A percentile compares a stretch with the other conserved stretches of the same genome.
These are phyloP conservation scores for Parotocinclus haroldoi DNA, from an alignment of 2,797 vertebrate species.

Conservation along the genomic window DNA sequence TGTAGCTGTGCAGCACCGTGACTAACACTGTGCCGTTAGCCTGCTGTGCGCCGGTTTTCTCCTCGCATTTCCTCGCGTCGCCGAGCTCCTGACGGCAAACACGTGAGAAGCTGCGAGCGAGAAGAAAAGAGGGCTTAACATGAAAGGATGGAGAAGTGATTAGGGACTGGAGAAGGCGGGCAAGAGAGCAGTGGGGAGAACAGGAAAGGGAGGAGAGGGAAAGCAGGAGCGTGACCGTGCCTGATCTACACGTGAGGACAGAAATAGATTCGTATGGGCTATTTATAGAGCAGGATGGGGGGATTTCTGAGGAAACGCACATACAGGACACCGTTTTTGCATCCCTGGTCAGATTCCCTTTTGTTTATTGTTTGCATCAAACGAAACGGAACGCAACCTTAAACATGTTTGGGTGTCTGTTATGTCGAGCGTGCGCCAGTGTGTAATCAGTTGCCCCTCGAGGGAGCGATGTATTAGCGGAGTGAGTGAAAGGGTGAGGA, in stretches of 20 bases:
- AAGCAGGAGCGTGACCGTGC: constrained; percentile 31
- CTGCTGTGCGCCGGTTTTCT: constrained; percentile 35
- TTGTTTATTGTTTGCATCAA: too few species aligned
- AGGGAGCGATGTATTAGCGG: background rate
- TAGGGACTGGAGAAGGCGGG: constrained; percentile 1
- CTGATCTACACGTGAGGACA: constrained; percentile 47
- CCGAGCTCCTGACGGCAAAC: constrained; percentile 43
- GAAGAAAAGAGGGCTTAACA: constrained; percentile 8
- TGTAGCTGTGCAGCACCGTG: too few species aligned
- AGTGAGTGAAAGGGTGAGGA: background rate
- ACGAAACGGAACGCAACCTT: too few species aligned
- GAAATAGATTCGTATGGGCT: constrained; percentile 40
- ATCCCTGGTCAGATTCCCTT: too few species aligned
- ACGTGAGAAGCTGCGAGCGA: background rate
- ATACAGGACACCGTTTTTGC: too few species aligned
- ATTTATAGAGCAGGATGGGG: constrained; percentile 34
- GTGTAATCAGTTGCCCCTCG: background rate
- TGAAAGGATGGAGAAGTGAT: constrained; percentile 30
- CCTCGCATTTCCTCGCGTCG: constrained; percentile 27
- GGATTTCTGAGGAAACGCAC: constrained; percentile 4
- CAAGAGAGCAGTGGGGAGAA: background rate
- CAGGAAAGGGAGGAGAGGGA: background rate
- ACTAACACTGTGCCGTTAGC: too few species aligned
- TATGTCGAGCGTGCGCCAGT: too few species aligned
- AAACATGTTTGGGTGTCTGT: too few species aligned